Conservation (phyloP, 1,140 invertebrate genomes). For the Atopsyche davidsoni region DNA sequence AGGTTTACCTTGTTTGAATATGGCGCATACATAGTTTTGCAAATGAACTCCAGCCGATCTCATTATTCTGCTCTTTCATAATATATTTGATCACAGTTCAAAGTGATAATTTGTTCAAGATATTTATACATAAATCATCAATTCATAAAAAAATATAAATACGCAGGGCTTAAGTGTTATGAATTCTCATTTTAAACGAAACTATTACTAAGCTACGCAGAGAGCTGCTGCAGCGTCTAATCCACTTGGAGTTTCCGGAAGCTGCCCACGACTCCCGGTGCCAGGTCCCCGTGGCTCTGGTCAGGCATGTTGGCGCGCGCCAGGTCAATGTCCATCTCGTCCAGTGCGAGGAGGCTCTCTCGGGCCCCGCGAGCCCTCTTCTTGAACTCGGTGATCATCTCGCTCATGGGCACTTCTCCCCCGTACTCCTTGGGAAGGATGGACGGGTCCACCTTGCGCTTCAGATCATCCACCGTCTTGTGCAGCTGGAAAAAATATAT, state of each 20-base stretch:
- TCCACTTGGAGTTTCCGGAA: conserved; percentile 79
- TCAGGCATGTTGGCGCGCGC: conserved; percentile 53
- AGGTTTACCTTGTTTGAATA: no score
- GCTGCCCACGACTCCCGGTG: conserved; percentile 63
- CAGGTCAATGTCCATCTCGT: conserved; percentile 72
- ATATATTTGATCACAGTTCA: not conserved
- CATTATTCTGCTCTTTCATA: no score
- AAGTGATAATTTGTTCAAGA: not conserved
- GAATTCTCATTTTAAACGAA: no score
- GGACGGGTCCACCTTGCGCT: conserved; percentile 60
- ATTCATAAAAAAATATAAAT: not conserved
- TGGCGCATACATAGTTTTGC: no score
- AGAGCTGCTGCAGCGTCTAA: no score
- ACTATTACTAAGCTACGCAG: no score
- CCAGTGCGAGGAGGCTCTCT: conserved; percentile 62
- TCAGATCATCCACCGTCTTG: conserved; percentile 61
- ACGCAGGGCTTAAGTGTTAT: no score
- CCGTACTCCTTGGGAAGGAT: conserved; percentile 83
- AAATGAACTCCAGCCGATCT: no score
- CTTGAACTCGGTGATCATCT: conserved; percentile 75
- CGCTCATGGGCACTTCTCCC: conserved; percentile 65
- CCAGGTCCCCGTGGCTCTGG: conserved; percentile 58
- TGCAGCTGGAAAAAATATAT: conserved; percentile 59
- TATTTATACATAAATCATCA: not conserved
- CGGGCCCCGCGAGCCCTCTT: conserved; percentile 56